Base-by-base conservation (phyloP, 2,113 vertebrate genomes). In the Erpornis zantholeuca region DNA sequence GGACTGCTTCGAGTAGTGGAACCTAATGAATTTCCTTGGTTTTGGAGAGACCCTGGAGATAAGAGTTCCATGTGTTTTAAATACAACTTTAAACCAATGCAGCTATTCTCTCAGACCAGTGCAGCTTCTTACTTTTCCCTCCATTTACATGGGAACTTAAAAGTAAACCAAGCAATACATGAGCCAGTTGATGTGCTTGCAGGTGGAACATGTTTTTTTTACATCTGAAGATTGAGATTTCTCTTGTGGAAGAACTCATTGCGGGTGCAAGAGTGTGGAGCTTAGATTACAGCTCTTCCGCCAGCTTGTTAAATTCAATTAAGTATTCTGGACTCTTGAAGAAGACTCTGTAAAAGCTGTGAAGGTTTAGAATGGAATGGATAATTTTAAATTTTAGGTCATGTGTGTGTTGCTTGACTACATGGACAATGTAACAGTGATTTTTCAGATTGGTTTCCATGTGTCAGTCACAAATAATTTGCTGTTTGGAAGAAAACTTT, bases 121-220 rank as follows among this genome's bases (percentile, higher is more conserved):
- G 38, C 44, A 29, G 9, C 65, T 92, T 90, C 71, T 47, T 92
- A 50, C 50, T 15, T 88, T 94, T 81, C 35, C 31, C 18, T 79
- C 45, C 22, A 8, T 73, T 71, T 40, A 77, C n/a, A 59, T 60
- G 71, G 53, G 69, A 88, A 76, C 75, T 54, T 54, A 52, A 82
- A 76, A 80, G 63, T 36, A 80, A 93, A 92, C 40, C 9, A 49
- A 94, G 95, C 92, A 96, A 91, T 95, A 91, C 1, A 4, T 73
- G 75, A 85, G 52, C 50, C 50, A 36, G 38, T 49, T 78, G 73
- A 88, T 3, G 2, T 31, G 38, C 52, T 90, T 81, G 71, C 44
- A 70, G 27, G 47, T 68, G 69, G 44, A 91, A 86, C 14, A 5
- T 22, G 27, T 1, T 28, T 40, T 20, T 31, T 16, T 65, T 35